Base-by-base conservation (phyloP, 2,797 vertebrate genomes). In the Gambusia yucatana region DNA sequence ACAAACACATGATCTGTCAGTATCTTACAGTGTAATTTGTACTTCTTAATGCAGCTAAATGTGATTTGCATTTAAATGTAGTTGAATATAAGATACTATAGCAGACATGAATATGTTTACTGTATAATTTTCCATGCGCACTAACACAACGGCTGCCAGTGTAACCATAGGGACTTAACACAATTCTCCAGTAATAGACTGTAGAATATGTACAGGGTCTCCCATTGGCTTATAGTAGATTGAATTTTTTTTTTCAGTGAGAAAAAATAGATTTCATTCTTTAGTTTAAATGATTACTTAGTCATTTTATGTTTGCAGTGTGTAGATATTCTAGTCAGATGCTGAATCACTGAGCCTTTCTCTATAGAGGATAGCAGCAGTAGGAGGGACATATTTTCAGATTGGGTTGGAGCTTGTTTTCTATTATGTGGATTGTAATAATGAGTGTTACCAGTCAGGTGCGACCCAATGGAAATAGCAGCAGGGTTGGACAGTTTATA, bases 371-470 rank as follows among this genome's bases (percentile, higher is more conserved):
- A 47, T 0, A 20, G 65, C 69, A 70, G 28, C 46, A 72, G 55
- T 33, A 69, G 76, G 77, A 28, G 75, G 67, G 79, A 33, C 5
- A 5, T 33, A 16, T 8, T 28, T 10, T 76, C 30, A 57, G 11
- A 44, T 72, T n/a, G 70, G 36, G 46, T 4, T 46, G 75, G 77
- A 84, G 79, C 71, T 76, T 43, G 39, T 80, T 44, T 57, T 75
- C 70, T 73, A 61, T 75, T 73, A 16, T 33, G 63, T 59, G 75
- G 6, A 47, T 41, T 36, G 50, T 79, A 75, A 71, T 74, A 78
- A 78, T n/a, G 30, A 72, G 22, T 50, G 73, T 63, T 81, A 43
- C 76, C 76, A 67, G 41, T 72, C 81, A 88, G 74, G 78, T 86
- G 63, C 79, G n/a, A 65, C 44, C 71, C 20, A 70, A 28, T 33